Conservation (phyloP, 2,797 vertebrate species). For the Diglossa cyanea region DNA sequence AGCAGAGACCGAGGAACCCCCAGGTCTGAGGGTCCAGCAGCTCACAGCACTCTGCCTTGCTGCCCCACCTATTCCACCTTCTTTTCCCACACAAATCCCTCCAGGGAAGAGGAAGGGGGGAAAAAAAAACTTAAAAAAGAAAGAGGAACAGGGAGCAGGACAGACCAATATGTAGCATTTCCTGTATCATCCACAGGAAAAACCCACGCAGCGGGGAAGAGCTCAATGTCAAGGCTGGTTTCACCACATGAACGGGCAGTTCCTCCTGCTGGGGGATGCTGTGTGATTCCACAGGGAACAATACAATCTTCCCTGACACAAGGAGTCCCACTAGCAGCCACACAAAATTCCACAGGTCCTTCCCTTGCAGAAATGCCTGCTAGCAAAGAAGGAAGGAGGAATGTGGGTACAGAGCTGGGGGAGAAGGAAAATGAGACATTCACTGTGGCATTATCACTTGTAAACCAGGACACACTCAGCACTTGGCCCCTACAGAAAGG, state of each 20-base stretch:
- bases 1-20: not conserved
- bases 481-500: not conserved
- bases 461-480: not conserved
- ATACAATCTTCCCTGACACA: not conserved
- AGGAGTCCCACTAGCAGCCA: not conserved
- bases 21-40: not conserved
- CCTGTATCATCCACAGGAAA: conserved; percentile 38
- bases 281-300: not conserved
- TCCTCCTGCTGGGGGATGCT: not conserved
- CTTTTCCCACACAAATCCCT: not conserved
- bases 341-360: not conserved
- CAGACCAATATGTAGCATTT: not conserved
- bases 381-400: not conserved
- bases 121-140: not conserved
- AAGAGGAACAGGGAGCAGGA: not conserved
- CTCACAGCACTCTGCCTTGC: not conserved
- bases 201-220: conserved; percentile 24
- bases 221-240: not conserved
- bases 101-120: not conserved
- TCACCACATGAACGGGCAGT: not conserved
- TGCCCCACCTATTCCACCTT: not conserved
- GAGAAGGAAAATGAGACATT: not conserved
- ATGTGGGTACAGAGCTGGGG: not conserved
- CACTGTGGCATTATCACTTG: not conserved
- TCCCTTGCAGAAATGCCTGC: not conserved